Evolutionary conservation across 2,888 invertebrate species (phyloP), one percentile per base, ranked within the genome.

Genomic region (Agrochola litura): DNA sequence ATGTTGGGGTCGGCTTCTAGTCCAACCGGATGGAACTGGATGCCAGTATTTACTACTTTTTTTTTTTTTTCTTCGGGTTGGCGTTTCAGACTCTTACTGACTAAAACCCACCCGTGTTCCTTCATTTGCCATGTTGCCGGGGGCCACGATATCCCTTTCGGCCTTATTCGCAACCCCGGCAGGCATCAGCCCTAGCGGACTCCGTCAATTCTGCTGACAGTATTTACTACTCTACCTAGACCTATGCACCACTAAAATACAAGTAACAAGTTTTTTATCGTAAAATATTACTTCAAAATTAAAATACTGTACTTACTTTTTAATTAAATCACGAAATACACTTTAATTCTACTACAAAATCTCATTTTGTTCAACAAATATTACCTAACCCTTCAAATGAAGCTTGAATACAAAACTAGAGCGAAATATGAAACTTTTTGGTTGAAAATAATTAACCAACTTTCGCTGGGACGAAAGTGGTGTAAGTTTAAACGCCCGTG

Each of bases 351-450:
- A 65, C 67, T 16, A n/a, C 60, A 46, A 69, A 81, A 83, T 76
- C 54, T 63, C 49, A 78, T 75, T 79, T 73, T 41, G 65, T 68
- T 64, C 54, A 73, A 73, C 64, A 83, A 81, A 82, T 76, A 77
- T 74, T 73, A 82, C 80, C 83, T 76, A 85, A 88, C 87, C 88
- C 82, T 82, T 78, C 70, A 86, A 87, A 87, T 84, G 86, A 82
- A 81, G 78, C 81, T 82, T 77, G 78, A 79, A 84, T 80, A 69
- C 73, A 25, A 74, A 86, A 84, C 84, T 82, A 80, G 75, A 82
- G 70, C 68, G 72, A 82, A 87, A 86, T 84, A 83, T 87, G 25
- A 74, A 88, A 89, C 77, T 88, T 88, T 86, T 88, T 84, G 75
- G 78, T 85, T 73, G 73, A 76, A 83, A 84, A 83, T 88, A 81